Conservation (phyloP, 2,113 vertebrate species). For the Maccullochella peelii region DNA sequence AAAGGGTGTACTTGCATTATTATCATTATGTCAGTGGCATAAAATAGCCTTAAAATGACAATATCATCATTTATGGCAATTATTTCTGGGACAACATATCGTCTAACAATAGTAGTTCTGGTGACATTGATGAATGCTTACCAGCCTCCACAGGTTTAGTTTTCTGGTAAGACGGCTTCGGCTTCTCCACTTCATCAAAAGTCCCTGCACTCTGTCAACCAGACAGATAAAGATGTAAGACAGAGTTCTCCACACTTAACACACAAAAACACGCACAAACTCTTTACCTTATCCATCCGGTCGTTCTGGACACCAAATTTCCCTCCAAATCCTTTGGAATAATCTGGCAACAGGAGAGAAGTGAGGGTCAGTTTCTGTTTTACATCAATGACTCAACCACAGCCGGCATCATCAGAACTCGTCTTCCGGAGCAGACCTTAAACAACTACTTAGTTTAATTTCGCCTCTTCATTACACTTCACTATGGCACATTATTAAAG, state of each 20-base stretch:
- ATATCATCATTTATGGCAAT: no score
- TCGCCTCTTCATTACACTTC: background rate
- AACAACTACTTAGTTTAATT: background rate
- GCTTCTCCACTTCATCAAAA: conserved; percentile 92
- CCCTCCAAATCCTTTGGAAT: conserved; percentile 95
- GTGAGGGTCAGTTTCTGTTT: background rate
- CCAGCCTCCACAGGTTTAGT: conserved; percentile 94
- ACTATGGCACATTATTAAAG: no score
- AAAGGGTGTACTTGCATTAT: no score
- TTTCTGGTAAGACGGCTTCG: conserved; percentile 89
- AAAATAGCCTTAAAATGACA: no score
- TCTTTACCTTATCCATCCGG: conserved; percentile 94
- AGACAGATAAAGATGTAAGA: background rate
- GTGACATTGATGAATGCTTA: conserved; percentile 65
- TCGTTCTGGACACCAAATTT: conserved; percentile 96
- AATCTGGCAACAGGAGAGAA: conserved; percentile 84
- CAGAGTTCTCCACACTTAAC: accelerated
- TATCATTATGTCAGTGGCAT: no score
- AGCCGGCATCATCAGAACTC: conserved; percentile 9
- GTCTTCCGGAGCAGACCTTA: background rate
- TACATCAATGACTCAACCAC: background rate
- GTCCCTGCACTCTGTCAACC: conserved; percentile 88
- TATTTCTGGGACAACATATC: no score
- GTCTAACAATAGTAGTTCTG: no score
- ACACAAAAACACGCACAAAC: background rate